These are phyloP conservation scores for Gobiocypris rarus DNA, from an alignment of 2,113 vertebrate species.

Conservation along the genomic window DNA sequence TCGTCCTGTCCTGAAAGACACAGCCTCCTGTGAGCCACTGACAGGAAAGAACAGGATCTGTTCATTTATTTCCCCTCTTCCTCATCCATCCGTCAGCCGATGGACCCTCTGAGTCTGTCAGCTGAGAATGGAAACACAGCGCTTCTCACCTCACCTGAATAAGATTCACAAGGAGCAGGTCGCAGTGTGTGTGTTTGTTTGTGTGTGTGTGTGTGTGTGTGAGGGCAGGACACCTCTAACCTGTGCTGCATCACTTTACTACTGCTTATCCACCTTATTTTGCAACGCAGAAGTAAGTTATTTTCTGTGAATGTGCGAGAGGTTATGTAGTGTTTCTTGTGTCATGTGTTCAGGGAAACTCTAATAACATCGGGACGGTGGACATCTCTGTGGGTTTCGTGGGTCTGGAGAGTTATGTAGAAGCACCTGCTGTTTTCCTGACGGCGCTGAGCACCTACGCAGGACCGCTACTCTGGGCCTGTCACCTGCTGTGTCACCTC, in stretches of 20 bases:
- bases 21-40: constrained; percentile 1
- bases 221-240: background rate
- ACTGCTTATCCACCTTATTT: background rate
- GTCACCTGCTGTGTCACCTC: constrained; percentile 89
- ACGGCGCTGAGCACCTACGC: constrained; percentile 87
- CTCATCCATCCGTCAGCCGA: background rate
- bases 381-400: constrained; percentile 95
- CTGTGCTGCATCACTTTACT: background rate
- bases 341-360: constrained; percentile 88
- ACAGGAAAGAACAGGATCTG: constrained; percentile 10
- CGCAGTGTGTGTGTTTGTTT: background rate
- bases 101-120: background rate
- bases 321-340: background rate
- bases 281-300: too few species aligned
- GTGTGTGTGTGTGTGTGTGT: too few species aligned
- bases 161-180: too few species aligned
- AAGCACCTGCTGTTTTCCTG: constrained; percentile 86
- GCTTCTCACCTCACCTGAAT: background rate
- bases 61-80: constrained; percentile 19
- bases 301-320: too few species aligned
- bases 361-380: constrained; percentile 91
- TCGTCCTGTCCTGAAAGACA: background rate
- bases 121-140: background rate
- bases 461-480: constrained; percentile 91
- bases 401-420: constrained; percentile 87